Percentiles rank a stretch among this genome's conserved stretches.
Evolutionary conservation across 2,797 vertebrate genomes (phyloP).

Genomic region (Miichthys miiuy): DNA sequence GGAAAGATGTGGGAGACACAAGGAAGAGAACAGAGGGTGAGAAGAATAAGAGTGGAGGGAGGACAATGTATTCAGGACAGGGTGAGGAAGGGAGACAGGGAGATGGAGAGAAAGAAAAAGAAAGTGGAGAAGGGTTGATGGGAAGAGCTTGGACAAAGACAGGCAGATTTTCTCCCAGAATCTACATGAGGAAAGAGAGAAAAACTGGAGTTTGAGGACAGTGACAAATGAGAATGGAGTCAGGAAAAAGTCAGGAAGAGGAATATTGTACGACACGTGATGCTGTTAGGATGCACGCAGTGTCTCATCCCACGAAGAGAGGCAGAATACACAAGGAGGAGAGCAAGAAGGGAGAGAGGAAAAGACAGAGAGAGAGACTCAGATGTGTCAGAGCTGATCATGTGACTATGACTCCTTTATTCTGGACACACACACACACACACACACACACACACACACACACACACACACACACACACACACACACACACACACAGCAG

Average conservation of each 20-base stretch:
- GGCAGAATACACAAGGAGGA: constrained; percentile 9
- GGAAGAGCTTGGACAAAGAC: constrained; percentile 30
- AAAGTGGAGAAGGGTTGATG: constrained; percentile 28
- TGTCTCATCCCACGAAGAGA: constrained; percentile 46
- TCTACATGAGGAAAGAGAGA: constrained; percentile 10
- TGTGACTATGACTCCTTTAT: constrained; percentile 52
- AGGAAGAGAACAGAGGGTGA: constrained; percentile 3
- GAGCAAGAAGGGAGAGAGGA: background rate
- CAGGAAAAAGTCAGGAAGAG: constrained; percentile 58
- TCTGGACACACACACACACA: constrained; percentile 21
- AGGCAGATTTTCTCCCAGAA: constrained; percentile 29
- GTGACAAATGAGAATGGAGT: constrained; percentile 54
- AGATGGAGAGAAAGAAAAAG: constrained; percentile 16
- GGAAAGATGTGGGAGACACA: background rate
- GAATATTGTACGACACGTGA: constrained; percentile 52
- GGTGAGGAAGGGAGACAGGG: background rate
- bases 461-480: constrained; percentile 5
- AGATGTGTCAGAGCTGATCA: constrained; percentile 64
- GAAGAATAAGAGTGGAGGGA: constrained; percentile 11
- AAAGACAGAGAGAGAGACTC: constrained; percentile 33
- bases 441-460: background rate
- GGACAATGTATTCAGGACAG: constrained; percentile 21
- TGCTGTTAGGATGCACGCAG: constrained; percentile 45
- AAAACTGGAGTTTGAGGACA: constrained; percentile 27
- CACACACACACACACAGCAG: background rate